Conservation (phyloP, 2,888 invertebrate species). For the Diachrysia chrysitis region DNA sequence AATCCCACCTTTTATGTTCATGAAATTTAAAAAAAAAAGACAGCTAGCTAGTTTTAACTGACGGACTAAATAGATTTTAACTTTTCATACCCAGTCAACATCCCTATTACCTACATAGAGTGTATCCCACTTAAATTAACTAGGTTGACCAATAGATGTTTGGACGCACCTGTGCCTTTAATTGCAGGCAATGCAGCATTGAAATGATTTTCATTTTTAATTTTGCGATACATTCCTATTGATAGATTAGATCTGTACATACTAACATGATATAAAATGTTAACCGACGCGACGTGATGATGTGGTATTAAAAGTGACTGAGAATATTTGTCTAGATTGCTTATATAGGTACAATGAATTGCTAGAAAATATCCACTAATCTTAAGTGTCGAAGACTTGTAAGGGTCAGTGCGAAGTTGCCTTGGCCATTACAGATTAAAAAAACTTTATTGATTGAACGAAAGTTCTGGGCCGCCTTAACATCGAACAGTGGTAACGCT, state of each 20-base stretch:
- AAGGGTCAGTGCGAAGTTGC: not conserved
- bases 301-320: not conserved
- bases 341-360: not conserved
- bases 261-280: conserved; percentile 1
- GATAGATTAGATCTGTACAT: conserved; percentile 39
- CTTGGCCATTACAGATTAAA: not conserved
- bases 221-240: conserved; percentile 47
- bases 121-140: no score
- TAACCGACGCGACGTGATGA: not conserved
- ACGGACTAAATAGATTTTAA: no score
- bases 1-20: not conserved
- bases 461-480: not conserved
- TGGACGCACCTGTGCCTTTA: no score
- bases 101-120: no score
- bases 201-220: conserved; percentile 6
- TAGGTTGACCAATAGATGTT: no score
- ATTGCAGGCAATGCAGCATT: not conserved
- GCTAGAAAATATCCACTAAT: not conserved
- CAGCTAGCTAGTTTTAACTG: no score
- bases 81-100: no score
- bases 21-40: not conserved
- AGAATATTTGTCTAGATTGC: conserved; percentile 6
- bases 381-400: not conserved
- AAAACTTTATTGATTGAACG: not conserved
- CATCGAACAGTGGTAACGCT: not conserved